Evolutionary conservation across 92 coral and sea anemone genomes (phyloP).

Genomic region (Epizoanthus illoricatus): DNA sequence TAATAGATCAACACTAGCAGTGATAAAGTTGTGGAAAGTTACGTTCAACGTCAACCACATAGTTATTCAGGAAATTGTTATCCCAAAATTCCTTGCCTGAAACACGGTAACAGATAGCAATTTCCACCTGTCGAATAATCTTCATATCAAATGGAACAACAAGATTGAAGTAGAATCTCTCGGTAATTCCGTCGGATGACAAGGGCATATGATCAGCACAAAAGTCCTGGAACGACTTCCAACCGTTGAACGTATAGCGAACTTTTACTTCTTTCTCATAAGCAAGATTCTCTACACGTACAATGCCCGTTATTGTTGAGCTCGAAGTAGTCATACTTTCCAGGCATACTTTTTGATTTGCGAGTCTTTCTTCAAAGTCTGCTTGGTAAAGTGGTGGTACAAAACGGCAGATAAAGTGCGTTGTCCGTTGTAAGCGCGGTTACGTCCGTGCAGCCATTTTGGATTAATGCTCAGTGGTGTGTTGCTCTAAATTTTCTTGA

Average conservation of each 20-base stretch:
- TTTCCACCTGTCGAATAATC: slow-evolving; percentile 43
- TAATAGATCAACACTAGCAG: background rate
- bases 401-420: too few relatives aligned
- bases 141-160: slow-evolving; percentile 60
- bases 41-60: slow-evolving; percentile 21
- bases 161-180: slow-evolving; percentile 79
- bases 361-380: slow-evolving; percentile 38
- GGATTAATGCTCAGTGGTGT: background rate
- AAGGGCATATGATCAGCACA: slow-evolving; percentile 76
- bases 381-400: background rate
- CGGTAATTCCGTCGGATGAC: slow-evolving; percentile 69
- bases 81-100: slow-evolving; percentile 70
- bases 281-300: slow-evolving; percentile 73
- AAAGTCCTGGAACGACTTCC: slow-evolving; percentile 67
- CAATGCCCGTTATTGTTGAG: slow-evolving; percentile 64
- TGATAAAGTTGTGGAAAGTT: background rate
- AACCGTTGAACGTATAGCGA: slow-evolving; percentile 66
- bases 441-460: background rate
- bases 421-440: too few relatives aligned
- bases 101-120: slow-evolving; percentile 67
- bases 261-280: slow-evolving; percentile 72
- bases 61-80: slow-evolving; percentile 59
- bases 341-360: slow-evolving; percentile 54
- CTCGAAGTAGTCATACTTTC: slow-evolving; percentile 65
- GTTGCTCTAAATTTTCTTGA: background rate